Percentiles rank a stretch among this genome's conserved stretches.
Evolutionary conservation across 2,113 vertebrate species (phyloP).

Genomic region (Aptenodytes forsteri): DNA sequence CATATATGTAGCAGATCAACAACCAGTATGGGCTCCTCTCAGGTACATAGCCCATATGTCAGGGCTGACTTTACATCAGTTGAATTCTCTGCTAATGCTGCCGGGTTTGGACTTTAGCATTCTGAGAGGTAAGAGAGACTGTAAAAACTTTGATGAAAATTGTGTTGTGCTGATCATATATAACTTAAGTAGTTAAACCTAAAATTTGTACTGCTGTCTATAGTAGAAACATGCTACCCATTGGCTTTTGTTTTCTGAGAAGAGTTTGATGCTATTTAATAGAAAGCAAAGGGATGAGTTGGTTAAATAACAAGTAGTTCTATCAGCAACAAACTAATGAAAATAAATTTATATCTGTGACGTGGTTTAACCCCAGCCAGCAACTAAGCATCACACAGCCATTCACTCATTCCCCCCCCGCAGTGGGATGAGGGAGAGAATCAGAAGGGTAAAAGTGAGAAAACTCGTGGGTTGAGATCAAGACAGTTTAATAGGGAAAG

Average conservation of each 20-base stretch:
- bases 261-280: background rate
- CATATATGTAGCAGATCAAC: background rate
- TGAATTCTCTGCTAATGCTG: background rate
- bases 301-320: background rate
- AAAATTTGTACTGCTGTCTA: background rate
- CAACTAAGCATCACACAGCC: too few species aligned
- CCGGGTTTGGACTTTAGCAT: background rate
- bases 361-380: too few species aligned
- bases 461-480: too few species aligned
- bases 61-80: background rate
- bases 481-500: too few species aligned
- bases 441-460: too few species aligned
- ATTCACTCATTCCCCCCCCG: too few species aligned
- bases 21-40: background rate
- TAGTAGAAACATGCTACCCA: background rate
- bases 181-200: background rate
- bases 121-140: background rate
- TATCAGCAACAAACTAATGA: background rate
- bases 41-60: fast-evolving
- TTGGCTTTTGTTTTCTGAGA: background rate
- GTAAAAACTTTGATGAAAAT: background rate
- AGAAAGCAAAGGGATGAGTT: background rate
- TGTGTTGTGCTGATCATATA: background rate
- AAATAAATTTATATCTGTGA: background rate
- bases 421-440: too few species aligned